Evolutionary conservation across 2,888 invertebrate species (phyloP).

Genomic region (Drosophila mayaguana): DNA sequence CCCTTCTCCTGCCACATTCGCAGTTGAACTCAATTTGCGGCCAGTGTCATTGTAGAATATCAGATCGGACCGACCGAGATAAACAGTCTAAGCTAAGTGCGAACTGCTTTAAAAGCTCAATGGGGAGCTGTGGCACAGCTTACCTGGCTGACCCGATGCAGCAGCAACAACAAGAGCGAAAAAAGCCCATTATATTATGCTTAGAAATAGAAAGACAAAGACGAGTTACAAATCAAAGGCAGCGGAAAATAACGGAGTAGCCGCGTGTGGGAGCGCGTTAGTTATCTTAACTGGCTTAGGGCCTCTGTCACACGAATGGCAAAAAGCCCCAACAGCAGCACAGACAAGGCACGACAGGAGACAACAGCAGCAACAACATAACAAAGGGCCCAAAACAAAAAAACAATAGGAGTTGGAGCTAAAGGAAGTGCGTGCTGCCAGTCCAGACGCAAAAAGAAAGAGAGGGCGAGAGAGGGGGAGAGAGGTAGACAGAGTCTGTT

Average conservation of each 20-base stretch:
- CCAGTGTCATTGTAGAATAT: not conserved
- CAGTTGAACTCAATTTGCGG: not conserved
- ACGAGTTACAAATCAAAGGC: conserved; percentile 16
- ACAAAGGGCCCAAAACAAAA: conserved; percentile 11
- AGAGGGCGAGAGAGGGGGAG: not conserved
- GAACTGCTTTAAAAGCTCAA: not conserved
- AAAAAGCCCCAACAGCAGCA: conserved; percentile 10
- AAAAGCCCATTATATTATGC: conserved; percentile 18
- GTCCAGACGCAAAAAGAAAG: not conserved
- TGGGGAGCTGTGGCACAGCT: conserved; percentile 1
- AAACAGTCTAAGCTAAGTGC: not conserved
- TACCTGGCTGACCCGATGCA: not conserved
- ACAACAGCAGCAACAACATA: not conserved
- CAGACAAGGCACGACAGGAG: not conserved
- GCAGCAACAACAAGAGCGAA: not conserved
- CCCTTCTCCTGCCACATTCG: not conserved
- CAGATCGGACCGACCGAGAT: conserved; percentile 1
- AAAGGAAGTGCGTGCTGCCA: conserved; percentile 9
- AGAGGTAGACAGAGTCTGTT: not conserved
- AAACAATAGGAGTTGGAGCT: conserved; percentile 15
- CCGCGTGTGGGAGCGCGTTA: not conserved
- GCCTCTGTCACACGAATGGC: conserved; percentile 41
- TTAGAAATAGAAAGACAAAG: conserved; percentile 8
- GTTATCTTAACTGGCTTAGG: conserved; percentile 53
- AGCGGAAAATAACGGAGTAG: not conserved